These are phyloP conservation scores for Phoenicopterus ruber DNA, from an alignment of 2,113 vertebrate genomes.

Conservation along the genomic window DNA sequence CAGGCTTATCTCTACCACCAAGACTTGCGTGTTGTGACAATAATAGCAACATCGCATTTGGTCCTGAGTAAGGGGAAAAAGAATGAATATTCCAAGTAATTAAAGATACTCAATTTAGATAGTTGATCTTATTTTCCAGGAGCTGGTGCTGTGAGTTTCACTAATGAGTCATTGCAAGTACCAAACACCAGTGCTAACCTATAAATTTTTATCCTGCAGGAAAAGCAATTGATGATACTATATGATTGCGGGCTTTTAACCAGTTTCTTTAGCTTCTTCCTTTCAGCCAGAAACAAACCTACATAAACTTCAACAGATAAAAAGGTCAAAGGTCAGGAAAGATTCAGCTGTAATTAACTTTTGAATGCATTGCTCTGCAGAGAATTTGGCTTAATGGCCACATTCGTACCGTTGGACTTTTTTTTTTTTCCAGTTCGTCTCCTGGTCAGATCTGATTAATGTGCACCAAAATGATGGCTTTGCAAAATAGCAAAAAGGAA, in stretches of 20 bases:
- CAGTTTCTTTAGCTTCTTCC: not conserved
- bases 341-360: not conserved
- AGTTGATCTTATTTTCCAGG: not conserved
- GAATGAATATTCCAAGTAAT: not conserved
- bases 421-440: not conserved
- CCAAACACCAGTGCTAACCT: not conserved
- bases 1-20: not conserved
- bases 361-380: not conserved
- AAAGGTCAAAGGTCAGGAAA: not conserved
- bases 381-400: not conserved
- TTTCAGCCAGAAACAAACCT: not conserved
- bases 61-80: not conserved
- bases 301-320: not conserved
- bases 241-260: not conserved
- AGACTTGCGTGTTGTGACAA: not conserved
- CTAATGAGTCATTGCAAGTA: not conserved
- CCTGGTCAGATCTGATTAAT: not conserved
- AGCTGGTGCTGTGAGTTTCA: not conserved
- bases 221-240: not conserved
- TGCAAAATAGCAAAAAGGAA: not conserved
- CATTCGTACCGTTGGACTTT: not conserved
- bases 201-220: not conserved
- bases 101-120: not conserved
- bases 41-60: not conserved
- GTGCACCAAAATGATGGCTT: not conserved